Evolutionary conservation across 2,113 vertebrate genomes (phyloP).

Genomic region (Ascaphus truei): DNA sequence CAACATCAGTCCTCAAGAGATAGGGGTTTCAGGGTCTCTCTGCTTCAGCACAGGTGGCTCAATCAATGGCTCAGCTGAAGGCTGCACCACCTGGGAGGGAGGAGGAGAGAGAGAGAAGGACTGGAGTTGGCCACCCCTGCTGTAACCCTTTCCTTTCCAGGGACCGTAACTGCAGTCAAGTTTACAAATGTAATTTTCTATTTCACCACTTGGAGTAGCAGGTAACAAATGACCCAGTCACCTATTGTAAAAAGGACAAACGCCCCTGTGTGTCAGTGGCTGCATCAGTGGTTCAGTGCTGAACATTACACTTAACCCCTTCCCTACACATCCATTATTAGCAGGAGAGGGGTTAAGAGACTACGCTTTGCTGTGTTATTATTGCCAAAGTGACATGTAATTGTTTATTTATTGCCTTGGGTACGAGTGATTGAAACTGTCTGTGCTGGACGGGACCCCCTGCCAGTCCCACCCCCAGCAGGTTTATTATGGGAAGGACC

Average conservation of each 20-base stretch:
- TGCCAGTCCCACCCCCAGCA: no score
- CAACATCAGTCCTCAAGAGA: no score
- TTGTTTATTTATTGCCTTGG: constrained; percentile 22
- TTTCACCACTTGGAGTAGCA: background rate
- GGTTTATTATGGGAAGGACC: background rate
- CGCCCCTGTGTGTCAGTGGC: background rate
- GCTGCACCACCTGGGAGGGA: no score
- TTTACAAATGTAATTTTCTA: background rate
- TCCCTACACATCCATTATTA: background rate
- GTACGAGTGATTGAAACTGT: background rate
- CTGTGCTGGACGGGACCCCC: background rate
- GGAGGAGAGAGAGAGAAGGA: no score
- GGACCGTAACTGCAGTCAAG: no score
- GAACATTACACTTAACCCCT: constrained; percentile 20
- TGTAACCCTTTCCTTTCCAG: no score
- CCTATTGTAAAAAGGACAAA: constrained; percentile 18
- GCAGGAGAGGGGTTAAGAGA: background rate
- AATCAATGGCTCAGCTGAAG: no score
- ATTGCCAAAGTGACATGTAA: background rate
- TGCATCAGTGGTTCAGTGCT: background rate
- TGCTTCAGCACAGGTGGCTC: no score
- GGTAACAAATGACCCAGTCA: background rate
- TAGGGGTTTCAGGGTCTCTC: no score
- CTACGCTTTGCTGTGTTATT: background rate
- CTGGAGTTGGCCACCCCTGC: no score